Percentiles rank a stretch among this genome's conserved stretches.
These are phyloP conservation scores for Loriculus beryllinus DNA, from an alignment of 2,797 vertebrate species.

Conservation along the genomic window DNA sequence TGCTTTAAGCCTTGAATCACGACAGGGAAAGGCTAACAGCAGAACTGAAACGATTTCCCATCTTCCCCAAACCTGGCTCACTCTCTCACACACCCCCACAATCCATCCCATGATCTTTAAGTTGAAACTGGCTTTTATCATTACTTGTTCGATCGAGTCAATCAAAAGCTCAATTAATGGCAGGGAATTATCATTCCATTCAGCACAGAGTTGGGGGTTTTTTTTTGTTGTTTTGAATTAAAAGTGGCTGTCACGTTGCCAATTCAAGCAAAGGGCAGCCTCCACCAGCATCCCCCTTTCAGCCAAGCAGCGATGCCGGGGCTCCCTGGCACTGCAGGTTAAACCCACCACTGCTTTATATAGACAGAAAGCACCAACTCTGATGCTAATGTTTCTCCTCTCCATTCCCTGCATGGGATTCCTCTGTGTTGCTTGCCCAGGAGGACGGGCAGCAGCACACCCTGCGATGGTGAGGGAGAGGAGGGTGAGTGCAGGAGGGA, in stretches of 20 bases:
- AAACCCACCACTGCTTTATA: background rate
- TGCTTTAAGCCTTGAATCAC: background rate
- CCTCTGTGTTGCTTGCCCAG: rapidly evolving
- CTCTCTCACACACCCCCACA: background rate
- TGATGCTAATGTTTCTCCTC: background rate
- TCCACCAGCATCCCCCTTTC: background rate
- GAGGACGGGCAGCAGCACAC: background rate
- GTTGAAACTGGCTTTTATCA: background rate
- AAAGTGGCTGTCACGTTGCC: background rate
- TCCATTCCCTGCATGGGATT: rapidly evolving
- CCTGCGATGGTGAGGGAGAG: background rate
- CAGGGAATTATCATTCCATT: background rate
- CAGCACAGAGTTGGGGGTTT: background rate
- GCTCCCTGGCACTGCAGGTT: background rate
- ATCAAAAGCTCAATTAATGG: conserved; percentile 9
- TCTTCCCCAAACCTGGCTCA: background rate
- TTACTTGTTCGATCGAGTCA: background rate
- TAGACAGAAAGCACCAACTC: background rate
- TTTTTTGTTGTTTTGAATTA: no score
- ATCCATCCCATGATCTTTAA: background rate
- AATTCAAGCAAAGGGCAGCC: background rate
- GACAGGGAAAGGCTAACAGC: background rate
- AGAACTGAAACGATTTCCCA: background rate
- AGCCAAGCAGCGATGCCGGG: background rate
- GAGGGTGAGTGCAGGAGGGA: background rate